Base-by-base conservation (phyloP, 2,113 vertebrate species). In the Morone saxatilis region DNA sequence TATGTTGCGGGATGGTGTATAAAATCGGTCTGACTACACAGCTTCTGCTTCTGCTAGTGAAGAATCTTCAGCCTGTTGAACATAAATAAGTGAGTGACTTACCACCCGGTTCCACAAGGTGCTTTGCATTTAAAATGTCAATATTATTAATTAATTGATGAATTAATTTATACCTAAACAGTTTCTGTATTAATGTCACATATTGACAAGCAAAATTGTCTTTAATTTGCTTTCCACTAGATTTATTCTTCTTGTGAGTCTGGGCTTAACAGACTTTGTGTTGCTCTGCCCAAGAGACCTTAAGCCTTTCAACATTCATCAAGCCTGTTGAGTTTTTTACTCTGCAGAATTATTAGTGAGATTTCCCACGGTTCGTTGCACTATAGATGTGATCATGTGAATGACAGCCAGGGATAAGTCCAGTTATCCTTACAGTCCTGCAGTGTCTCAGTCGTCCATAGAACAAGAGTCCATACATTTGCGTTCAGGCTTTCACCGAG, bases 401-500 rank as follows among this genome's bases (percentile, higher is more conserved):
- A 38, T 12, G 48, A 51, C 31, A 62, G 62, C 41, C 16, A 69
- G 43, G 31, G 10, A 36, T 43, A 17, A 13, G 45, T 13, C 12
- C 45, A 36, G 43, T 48, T 48, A 14, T 69, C 25, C 50, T 17
- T 19, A 12, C 47, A 70, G 10, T 22, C 9, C 50, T n/a, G 68
- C 47, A n/a, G 50, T 25, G n/a, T 56, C 20, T 45, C 53, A 57
- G 50, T 10, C 13, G 48, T 57, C 56, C 36, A 12, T 14, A 54
- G 40, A 12, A 19, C 47, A 4, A 7, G 17, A n/a, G 31, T 10
- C 40, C 25, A n/a, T 40, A 76, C 3, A 48, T 73, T 56, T 43
- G 10, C 43, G 50, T 59, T 77, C 53, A 76, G 25, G 48, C 62
- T 69, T 57, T 56, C 47, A 81, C 78, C 11, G 3, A 57, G 20